Percentiles rank a stretch among this genome's conserved stretches.
These are phyloP conservation scores for Drosophila subpulchrella DNA, from an alignment of 1,140 invertebrate species.

Conservation along the genomic window DNA sequence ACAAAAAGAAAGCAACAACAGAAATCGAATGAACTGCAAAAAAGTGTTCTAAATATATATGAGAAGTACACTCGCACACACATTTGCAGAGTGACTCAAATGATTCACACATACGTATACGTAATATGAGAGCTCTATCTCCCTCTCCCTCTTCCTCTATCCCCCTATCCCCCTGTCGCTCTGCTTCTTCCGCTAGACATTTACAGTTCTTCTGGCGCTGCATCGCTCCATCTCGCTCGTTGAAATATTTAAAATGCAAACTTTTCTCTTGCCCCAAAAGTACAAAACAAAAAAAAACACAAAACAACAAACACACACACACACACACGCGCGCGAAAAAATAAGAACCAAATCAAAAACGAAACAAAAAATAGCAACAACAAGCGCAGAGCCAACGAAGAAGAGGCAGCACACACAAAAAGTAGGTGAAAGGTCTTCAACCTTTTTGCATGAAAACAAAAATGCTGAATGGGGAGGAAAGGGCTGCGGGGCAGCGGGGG, in stretches of 20 bases:
- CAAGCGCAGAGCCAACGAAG: slow-evolving; percentile 14
- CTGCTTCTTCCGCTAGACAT: slow-evolving; percentile 22
- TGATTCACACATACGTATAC: slow-evolving; percentile 20
- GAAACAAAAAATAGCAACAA: slow-evolving; percentile 42
- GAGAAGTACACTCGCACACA: slow-evolving; percentile 27
- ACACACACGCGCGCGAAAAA: neutral
- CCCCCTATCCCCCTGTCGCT: neutral
- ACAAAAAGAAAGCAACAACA: neutral
- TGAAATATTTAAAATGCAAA: slow-evolving; percentile 48
- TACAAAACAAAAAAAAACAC: neutral
- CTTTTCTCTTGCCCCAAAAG: slow-evolving; percentile 23
- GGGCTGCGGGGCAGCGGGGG: neutral
- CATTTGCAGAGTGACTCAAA: slow-evolving; percentile 35
- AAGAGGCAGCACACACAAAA: slow-evolving; percentile 52
- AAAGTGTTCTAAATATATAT: slow-evolving; percentile 51
- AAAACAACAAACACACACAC: neutral
- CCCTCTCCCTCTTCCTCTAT: neutral
- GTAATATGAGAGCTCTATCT: slow-evolving; percentile 34
- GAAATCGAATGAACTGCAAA: slow-evolving; percentile 38
- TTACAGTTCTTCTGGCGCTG: slow-evolving; percentile 22
- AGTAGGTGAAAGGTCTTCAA: slow-evolving; percentile 82
- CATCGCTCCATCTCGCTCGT: slow-evolving; percentile 21
- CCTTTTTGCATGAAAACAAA: slow-evolving; percentile 82
- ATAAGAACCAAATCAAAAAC: slow-evolving; percentile 21
- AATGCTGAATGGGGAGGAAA: slow-evolving; percentile 51